A percentile compares a stretch with the other conserved stretches of the same genome.
Conservation (phyloP, 2,113 vertebrate species). For the Electrona antarctica region DNA sequence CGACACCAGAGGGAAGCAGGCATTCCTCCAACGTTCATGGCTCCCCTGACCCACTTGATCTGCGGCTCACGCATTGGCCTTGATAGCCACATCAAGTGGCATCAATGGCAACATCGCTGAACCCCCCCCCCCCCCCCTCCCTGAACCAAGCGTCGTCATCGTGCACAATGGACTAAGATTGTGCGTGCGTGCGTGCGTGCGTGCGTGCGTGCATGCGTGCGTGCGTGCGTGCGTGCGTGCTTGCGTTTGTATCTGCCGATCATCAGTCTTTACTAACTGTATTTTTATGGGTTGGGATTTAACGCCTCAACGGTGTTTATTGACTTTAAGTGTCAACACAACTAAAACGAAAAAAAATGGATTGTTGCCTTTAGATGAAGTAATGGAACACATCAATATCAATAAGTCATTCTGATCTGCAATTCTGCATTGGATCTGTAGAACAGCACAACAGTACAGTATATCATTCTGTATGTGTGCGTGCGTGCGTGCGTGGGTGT, state of each 20-base stretch:
- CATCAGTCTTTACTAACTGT: not conserved
- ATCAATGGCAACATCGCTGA: no score
- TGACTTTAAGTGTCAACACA: constrained; percentile 28
- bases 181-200: not conserved
- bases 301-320: not conserved
- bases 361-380: constrained; percentile 29
- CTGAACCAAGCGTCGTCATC: no score
- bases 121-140: no score
- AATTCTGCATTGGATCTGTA: constrained; percentile 1
- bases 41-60: no score
- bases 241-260: not conserved
- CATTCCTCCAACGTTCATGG: no score
- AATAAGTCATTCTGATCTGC: constrained; percentile 28
- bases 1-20: no score
- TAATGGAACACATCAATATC: constrained; percentile 35
- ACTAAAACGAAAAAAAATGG: constrained; percentile 21
- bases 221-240: not conserved
- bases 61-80: no score
- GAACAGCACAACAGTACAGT: constrained; percentile 1
- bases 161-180: no score
- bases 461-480: constrained; percentile 26
- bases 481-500: not conserved
- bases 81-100: no score
- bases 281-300: not conserved
- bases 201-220: not conserved